phyloP scores from a whole-genome alignment of 1,140 invertebrate species.

The Bombus breviceps region DNA sequence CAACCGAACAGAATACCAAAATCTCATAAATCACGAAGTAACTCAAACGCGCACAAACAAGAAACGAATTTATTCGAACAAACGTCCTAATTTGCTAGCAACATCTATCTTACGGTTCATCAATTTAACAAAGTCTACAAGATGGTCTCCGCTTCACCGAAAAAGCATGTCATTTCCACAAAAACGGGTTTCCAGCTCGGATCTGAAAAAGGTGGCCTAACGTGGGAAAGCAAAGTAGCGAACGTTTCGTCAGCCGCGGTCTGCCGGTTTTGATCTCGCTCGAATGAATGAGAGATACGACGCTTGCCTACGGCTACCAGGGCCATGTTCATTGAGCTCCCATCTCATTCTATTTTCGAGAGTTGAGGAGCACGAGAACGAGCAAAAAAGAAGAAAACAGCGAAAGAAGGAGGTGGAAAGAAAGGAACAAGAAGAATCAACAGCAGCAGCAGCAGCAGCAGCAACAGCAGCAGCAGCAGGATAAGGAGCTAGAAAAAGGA shows the following conservation, averaged over 20 bases:
- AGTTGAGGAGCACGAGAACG: slow-evolving; percentile 29
- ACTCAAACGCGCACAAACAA: too few relatives aligned
- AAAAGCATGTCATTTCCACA: not conserved
- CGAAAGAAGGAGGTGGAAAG: slow-evolving; percentile 22
- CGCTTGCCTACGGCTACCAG: slow-evolving; percentile 64
- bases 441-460: not conserved
- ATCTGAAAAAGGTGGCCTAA: slow-evolving; percentile 28
- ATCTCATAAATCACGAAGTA: too few relatives aligned
- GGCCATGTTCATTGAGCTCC: slow-evolving; percentile 62
- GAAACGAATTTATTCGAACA: too few relatives aligned
- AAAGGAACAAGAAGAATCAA: slow-evolving; percentile 24
- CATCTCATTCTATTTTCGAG: slow-evolving; percentile 56
- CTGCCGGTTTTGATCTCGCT: slow-evolving; percentile 56
- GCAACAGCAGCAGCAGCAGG: slow-evolving; percentile 13
- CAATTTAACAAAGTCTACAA: too few relatives aligned
- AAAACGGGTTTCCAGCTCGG: not conserved
- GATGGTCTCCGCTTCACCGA: too few relatives aligned
- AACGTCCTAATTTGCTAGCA: too few relatives aligned
- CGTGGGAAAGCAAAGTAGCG: slow-evolving; percentile 55
- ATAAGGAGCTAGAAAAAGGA: slow-evolving; percentile 43
- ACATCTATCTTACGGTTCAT: too few relatives aligned
- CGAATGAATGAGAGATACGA: slow-evolving; percentile 68
- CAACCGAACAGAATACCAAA: not conserved
- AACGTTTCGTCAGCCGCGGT: slow-evolving; percentile 33
- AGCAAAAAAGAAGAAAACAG: slow-evolving; percentile 19